Conservation (phyloP, 92 coral and sea anemone genomes). For the Heteractis magnifica region DNA sequence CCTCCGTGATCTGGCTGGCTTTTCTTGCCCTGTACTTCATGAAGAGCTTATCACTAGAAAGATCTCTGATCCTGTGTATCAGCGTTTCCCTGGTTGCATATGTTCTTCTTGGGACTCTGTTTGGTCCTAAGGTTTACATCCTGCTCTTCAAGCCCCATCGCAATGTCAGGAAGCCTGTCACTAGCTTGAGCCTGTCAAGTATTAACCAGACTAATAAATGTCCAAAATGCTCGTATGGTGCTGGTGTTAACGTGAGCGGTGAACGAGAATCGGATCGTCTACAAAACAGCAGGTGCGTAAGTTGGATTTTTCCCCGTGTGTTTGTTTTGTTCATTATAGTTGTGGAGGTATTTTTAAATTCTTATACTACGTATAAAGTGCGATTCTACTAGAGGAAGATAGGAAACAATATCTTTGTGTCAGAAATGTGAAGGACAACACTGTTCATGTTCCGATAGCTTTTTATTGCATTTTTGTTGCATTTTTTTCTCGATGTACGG, state of each 20-base stretch:
- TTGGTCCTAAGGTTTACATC: conserved; percentile 91
- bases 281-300: conserved; percentile 56
- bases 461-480: too few species aligned
- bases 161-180: conserved; percentile 72
- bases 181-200: conserved; percentile 91
- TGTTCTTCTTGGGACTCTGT: conserved; percentile 81
- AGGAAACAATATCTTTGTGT: too few species aligned
- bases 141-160: conserved; percentile 83
- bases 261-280: conserved; percentile 33
- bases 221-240: conserved; percentile 54
- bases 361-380: too few species aligned
- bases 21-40: conserved; percentile 87
- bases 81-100: conserved; percentile 90
- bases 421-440: too few species aligned
- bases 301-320: too few species aligned
- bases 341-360: too few species aligned
- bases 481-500: too few species aligned
- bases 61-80: conserved; percentile 72
- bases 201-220: conserved; percentile 58
- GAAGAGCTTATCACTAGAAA: conserved; percentile 63
- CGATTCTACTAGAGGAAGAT: too few species aligned
- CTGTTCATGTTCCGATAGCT: too few species aligned
- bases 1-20: conserved; percentile 93
- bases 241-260: conserved; percentile 44
- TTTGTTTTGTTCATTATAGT: too few species aligned